Conservation (phyloP, 2,113 vertebrate species). For the Campylomormyrus numenius region DNA sequence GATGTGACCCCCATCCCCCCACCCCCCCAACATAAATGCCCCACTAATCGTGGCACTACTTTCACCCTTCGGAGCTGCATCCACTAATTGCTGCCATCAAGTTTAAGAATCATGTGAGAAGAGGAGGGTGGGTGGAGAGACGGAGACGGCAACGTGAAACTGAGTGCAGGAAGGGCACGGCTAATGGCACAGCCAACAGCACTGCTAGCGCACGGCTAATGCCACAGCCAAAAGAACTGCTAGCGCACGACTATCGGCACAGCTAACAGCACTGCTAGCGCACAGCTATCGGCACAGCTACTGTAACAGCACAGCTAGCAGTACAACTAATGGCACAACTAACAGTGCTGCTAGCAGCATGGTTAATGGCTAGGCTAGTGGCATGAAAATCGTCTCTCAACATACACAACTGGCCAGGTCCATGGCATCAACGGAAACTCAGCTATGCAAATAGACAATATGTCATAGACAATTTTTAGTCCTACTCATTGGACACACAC, state of each 20-base stretch:
- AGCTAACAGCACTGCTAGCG: too few species aligned
- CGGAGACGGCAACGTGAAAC: constrained; percentile 13
- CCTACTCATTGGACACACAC: neutral
- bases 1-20: constrained; percentile 15
- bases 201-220: too few species aligned
- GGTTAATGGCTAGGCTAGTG: neutral
- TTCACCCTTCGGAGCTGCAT: constrained; percentile 26
- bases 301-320: too few species aligned
- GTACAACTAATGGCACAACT: too few species aligned
- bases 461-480: neutral
- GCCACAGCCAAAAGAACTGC: too few species aligned
- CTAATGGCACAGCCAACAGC: neutral
- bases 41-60: constrained; percentile 34
- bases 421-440: neutral
- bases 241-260: too few species aligned
- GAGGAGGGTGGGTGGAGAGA: constrained; percentile 16
- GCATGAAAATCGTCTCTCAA: neutral
- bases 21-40: constrained; percentile 34
- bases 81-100: constrained; percentile 32
- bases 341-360: neutral
- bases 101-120: constrained; percentile 19
- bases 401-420: neutral
- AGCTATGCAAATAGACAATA: neutral
- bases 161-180: neutral
- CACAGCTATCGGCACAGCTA: too few species aligned